Percentiles rank a stretch among this genome's conserved stretches.
phyloP scores from a whole-genome alignment of 2,888 invertebrate genomes.

The Perizoma affinitatum region DNA sequence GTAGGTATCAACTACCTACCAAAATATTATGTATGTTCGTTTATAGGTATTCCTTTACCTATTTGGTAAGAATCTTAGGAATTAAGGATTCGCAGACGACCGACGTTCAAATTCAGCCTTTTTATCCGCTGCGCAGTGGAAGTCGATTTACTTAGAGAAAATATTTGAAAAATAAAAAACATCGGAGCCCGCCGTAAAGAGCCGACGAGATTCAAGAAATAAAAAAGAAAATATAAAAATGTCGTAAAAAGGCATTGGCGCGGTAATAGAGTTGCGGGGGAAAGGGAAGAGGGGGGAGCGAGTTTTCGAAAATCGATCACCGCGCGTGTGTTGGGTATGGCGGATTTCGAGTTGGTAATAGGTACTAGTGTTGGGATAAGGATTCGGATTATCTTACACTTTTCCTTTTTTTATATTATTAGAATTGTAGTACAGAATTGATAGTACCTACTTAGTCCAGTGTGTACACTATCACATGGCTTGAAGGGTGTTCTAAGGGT shows the following conservation, averaged over 20 bases:
- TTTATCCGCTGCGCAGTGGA: not conserved
- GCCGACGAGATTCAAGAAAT: constrained; percentile 55
- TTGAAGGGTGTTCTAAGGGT: no score
- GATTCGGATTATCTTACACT: not conserved
- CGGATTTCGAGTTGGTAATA: constrained; percentile 56
- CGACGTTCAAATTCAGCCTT: not conserved
- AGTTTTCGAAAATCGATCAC: constrained; percentile 78
- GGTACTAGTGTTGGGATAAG: constrained; percentile 20
- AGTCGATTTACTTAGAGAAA: not conserved
- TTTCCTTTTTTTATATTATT: no score
- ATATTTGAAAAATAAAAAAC: constrained; percentile 32
- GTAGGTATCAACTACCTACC: no score
- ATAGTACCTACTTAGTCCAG: no score
- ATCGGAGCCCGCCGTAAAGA: constrained; percentile 48
- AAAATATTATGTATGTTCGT: no score
- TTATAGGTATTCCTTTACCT: no score
- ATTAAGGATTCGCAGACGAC: no score
- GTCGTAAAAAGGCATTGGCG: constrained; percentile 60
- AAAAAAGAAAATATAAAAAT: constrained; percentile 66
- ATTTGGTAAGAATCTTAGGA: no score
- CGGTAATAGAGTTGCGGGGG: constrained; percentile 57
- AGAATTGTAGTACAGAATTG: no score
- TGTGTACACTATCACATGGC: no score
- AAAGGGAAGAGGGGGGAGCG: constrained; percentile 45
- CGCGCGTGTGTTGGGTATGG: constrained; percentile 76